These are phyloP conservation scores for Linyphia triangularis DNA, from an alignment of 2,888 invertebrate genomes.

Conservation along the genomic window DNA sequence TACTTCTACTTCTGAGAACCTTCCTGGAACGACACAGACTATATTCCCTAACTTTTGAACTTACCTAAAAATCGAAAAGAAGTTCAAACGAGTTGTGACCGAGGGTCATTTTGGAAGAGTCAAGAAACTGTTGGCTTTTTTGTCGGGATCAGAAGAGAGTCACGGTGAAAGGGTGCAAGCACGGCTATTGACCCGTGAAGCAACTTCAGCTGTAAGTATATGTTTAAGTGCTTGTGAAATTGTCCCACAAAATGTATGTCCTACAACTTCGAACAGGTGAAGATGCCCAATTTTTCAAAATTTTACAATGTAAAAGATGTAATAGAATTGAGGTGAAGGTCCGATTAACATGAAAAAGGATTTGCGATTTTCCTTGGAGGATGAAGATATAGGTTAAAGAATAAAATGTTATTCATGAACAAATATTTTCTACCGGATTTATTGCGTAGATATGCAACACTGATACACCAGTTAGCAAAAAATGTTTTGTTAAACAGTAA, in stretches of 20 bases:
- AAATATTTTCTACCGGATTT: too few species aligned
- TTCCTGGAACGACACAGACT: not conserved
- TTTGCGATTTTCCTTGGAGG: too few species aligned
- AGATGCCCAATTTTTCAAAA: not conserved
- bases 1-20: not conserved
- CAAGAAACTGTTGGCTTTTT: constrained; percentile 26
- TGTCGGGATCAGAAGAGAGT: constrained; percentile 24
- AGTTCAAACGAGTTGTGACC: constrained; percentile 32
- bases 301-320: not conserved
- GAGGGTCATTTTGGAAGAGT: constrained; percentile 9
- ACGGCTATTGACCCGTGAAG: constrained; percentile 34
- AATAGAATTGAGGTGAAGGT: not conserved
- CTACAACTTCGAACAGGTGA: not conserved
- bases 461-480: too few species aligned
- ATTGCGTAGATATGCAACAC: too few species aligned
- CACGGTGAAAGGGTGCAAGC: constrained; percentile 28
- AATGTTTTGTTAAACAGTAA: too few species aligned
- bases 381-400: too few species aligned
- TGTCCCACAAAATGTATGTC: not conserved
- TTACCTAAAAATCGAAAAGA: constrained; percentile 39
- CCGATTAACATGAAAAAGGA: not conserved
- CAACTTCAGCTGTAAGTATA: constrained; percentile 13
- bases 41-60: constrained; percentile 15
- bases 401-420: too few species aligned
- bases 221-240: constrained; percentile 10